Conservation (phyloP, 2,113 vertebrate species). For the Gymnorhina tibicen region DNA sequence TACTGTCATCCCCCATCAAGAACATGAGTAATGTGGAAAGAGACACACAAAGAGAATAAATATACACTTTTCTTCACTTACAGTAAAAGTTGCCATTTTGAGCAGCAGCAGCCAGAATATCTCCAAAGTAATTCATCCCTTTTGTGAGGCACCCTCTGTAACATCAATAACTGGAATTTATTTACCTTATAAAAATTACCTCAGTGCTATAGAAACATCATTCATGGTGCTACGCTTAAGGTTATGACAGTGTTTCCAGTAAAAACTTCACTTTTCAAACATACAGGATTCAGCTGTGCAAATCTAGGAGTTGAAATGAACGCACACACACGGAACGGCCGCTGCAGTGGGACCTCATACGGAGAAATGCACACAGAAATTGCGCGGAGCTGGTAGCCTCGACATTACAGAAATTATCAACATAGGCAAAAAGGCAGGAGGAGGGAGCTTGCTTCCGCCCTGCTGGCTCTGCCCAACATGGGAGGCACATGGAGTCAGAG, state of each 20-base stretch:
- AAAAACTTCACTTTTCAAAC: conserved; percentile 41
- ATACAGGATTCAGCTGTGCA: conserved; percentile 14
- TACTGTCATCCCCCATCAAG: conserved; percentile 9
- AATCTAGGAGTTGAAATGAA: not conserved
- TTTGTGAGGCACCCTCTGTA: not conserved
- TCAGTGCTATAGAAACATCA: not conserved
- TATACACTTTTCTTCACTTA: not conserved
- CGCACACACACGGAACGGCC: rapidly evolving
- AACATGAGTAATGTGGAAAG: conserved; percentile 27
- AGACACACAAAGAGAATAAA: not conserved
- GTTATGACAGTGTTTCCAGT: conserved; percentile 17
- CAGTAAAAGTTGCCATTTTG: not conserved
- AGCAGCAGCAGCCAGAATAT: not conserved
- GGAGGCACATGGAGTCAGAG: rapidly evolving
- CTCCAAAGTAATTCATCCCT: not conserved
- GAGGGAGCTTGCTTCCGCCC: not conserved
- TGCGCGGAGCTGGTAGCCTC: not conserved
- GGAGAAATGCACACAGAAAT: not conserved
- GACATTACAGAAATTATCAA: not conserved
- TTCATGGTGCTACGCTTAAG: not conserved
- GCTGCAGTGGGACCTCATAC: not conserved
- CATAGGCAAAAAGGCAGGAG: not conserved
- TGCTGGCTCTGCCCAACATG: rapidly evolving
- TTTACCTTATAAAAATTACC: conserved; percentile 48
- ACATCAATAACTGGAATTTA: conserved; percentile 16